Conservation (phyloP, 2,113 vertebrate species). For the Hippocampus abdominalis region DNA sequence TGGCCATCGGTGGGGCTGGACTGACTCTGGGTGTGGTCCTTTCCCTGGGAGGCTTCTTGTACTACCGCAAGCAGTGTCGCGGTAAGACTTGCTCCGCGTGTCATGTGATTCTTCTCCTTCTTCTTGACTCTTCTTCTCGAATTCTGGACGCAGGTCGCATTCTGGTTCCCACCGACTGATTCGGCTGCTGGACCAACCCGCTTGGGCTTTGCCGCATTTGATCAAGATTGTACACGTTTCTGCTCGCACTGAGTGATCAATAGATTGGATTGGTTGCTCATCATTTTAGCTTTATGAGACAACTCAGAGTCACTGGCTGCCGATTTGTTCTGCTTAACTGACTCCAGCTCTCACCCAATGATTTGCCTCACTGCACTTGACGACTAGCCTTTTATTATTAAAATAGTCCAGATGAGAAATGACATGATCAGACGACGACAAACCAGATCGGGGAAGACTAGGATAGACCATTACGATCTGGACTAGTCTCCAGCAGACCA, state of each 20-base stretch:
- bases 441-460: no score
- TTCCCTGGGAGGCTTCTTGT: conserved; percentile 57
- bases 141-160: neutral
- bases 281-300: neutral
- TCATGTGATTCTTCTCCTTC: neutral
- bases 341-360: neutral
- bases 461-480: no score
- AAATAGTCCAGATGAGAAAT: no score
- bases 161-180: neutral
- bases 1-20: conserved; percentile 46
- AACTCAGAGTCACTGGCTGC: neutral
- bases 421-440: no score
- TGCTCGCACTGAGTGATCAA: no score
- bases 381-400: no score
- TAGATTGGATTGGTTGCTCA: neutral
- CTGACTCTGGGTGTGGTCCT: conserved; percentile 57
- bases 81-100: conserved; percentile 20
- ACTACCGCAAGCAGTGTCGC: conserved; percentile 41
- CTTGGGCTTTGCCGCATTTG: neutral
- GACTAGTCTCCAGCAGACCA: no score
- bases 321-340: neutral
- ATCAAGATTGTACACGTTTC: neutral
- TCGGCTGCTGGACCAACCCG: neutral
- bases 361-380: neutral
- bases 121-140: neutral